These are phyloP conservation scores for Chaitophorus viminalis DNA, from an alignment of 2,888 invertebrate genomes.

Conservation along the genomic window DNA sequence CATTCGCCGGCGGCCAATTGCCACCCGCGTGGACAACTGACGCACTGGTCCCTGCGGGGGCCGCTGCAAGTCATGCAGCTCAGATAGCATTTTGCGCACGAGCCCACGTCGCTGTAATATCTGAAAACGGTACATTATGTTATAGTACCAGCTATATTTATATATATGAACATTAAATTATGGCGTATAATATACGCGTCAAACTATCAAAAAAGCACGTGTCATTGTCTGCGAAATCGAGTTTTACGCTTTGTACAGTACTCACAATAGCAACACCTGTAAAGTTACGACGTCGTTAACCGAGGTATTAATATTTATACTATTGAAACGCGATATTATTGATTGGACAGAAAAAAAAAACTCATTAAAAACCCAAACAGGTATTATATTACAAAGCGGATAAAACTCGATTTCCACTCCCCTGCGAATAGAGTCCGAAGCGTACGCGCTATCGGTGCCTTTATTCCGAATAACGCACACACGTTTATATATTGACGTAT, in stretches of 20 bases:
- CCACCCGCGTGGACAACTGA: constrained; percentile 83
- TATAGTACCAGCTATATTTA: not conserved
- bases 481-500: too few relatives aligned
- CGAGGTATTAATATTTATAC: too few relatives aligned
- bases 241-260: too few relatives aligned
- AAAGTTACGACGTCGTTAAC: not conserved
- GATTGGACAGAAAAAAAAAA: too few relatives aligned
- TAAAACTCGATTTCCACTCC: too few relatives aligned
- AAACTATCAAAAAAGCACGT: not conserved
- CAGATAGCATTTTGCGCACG: constrained; percentile 84
- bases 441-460: too few relatives aligned
- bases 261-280: too few relatives aligned
- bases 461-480: too few relatives aligned
- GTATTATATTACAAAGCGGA: too few relatives aligned
- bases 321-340: too few relatives aligned
- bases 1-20: constrained; percentile 85
- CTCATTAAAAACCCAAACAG: too few relatives aligned
- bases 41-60: constrained; percentile 84
- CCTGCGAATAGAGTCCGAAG: too few relatives aligned
- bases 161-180: not conserved
- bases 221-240: not conserved
- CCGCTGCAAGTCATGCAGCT: constrained; percentile 88
- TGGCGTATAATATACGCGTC: not conserved
- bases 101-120: constrained; percentile 86
- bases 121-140: constrained; percentile 68